A percentile compares a stretch with the other conserved stretches of the same genome.
Evolutionary conservation across 2,888 invertebrate genomes (phyloP).

Genomic region (Eupeodes latifasciatus): DNA sequence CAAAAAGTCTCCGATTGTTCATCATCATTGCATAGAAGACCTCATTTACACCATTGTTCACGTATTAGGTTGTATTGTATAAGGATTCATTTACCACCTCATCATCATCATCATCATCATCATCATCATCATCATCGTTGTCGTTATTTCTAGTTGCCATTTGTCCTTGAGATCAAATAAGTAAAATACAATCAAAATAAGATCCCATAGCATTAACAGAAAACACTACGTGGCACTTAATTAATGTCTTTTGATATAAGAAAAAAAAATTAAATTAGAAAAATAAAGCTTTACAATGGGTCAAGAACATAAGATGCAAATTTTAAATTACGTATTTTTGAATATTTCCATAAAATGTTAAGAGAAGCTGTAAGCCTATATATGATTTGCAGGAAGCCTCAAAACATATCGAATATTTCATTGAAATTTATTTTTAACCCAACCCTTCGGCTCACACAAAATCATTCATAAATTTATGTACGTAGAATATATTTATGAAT

Average conservation of each 20-base stretch:
- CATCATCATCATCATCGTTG: conserved; percentile 1
- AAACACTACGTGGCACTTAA: background rate
- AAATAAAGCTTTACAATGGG: too few relatives aligned
- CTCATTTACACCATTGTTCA: conserved; percentile 47
- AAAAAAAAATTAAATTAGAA: background rate
- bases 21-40: conserved; percentile 29
- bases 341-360: too few relatives aligned
- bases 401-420: too few relatives aligned
- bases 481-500: too few relatives aligned
- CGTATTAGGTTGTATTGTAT: conserved; percentile 43
- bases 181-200: conserved; percentile 21
- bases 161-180: conserved; percentile 18
- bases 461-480: too few relatives aligned
- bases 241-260: background rate
- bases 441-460: too few relatives aligned
- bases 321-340: too few relatives aligned
- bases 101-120: background rate
- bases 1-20: conserved; percentile 17
- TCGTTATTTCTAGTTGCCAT: conserved; percentile 19
- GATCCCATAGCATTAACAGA: conserved; percentile 1
- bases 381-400: too few relatives aligned
- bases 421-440: too few relatives aligned
- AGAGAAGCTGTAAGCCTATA: too few relatives aligned
- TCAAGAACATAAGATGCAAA: too few relatives aligned
- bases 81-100: conserved; percentile 37